Base-by-base conservation (phyloP, 2,113 vertebrate genomes). In the pig (Sus scrofa) region DNA sequence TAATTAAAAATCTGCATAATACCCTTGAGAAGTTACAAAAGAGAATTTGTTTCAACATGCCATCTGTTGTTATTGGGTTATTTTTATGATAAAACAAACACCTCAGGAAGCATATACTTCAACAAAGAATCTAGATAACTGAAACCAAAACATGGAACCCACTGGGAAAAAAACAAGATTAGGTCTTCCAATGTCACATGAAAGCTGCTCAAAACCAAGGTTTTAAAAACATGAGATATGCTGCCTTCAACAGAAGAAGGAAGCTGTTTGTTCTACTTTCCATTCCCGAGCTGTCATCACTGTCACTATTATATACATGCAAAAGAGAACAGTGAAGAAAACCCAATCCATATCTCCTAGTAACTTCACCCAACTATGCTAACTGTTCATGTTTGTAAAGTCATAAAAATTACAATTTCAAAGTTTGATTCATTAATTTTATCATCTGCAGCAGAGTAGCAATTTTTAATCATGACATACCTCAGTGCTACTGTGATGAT, bases 181-280 rank as follows among this genome's bases (percentile, higher is more conserved):
- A 88, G 27, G 24, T 88, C 54, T 91, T 95, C 27, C 65, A 82
- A 44, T 82, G 15, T 60, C 75, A 74, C 68, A 68, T 13, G 32
- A 77, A 88, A 74, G 32, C 11, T 87, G 50, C 24, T 75, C 89
- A 95, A 88, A 91, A 95, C 24, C 60, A 88, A 9, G 52, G 39
- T 83, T 77, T 75, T 88, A 34, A n/a, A 56, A 73, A 75, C 19
- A 67, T 3, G 26, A 84, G n/a, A 19, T 70, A 18, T 39, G 26
- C 44, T 15, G 4, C 30, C 50, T 88, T 77, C 68, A 75, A 8
- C 0, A 83, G 37, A 92, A 39, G 37, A 74, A 26, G 12, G 30
- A 75, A 56, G 52, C 20, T 89, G 34, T 71, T 70, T 62, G 32
- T 77, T 39, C n/a, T 62, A 79, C 65, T 70, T 89, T 89, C 34